These are phyloP conservation scores for Cheilosia vulpina DNA, from an alignment of 2,888 invertebrate species.

Conservation along the genomic window DNA sequence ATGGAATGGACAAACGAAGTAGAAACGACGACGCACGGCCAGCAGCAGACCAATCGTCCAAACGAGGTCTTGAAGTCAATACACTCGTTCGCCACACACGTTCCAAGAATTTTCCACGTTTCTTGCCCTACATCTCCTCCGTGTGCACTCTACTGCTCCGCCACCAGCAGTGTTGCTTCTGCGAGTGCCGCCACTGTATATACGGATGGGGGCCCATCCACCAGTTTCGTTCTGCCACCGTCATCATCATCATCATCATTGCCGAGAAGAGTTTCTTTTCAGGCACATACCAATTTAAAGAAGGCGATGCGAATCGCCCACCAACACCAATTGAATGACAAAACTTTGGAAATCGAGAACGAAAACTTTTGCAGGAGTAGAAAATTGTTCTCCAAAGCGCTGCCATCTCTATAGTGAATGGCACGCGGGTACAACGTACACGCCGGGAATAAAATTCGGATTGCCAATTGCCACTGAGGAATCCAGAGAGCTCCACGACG, in stretches of 20 bases:
- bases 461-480: slow-evolving; percentile 53
- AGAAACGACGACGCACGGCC: slow-evolving; percentile 55
- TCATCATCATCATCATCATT: slow-evolving; percentile 60
- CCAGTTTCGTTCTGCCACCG: slow-evolving; percentile 63
- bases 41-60: slow-evolving; percentile 71
- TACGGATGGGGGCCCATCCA: slow-evolving; percentile 30
- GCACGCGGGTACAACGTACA: slow-evolving; percentile 2
- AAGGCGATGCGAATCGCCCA: slow-evolving; percentile 57
- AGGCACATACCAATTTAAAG: slow-evolving; percentile 41
- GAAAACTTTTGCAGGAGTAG: slow-evolving; percentile 45
- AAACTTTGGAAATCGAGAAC: slow-evolving; percentile 66
- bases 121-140: slow-evolving; percentile 74
- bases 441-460: slow-evolving; percentile 55
- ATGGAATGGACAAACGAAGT: slow-evolving; percentile 60
- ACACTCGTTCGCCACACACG: slow-evolving; percentile 76
- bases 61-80: slow-evolving; percentile 76
- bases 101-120: slow-evolving; percentile 76
- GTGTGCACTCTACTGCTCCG: slow-evolving; percentile 36
- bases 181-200: slow-evolving; percentile 48
- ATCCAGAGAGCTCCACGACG: slow-evolving; percentile 63
- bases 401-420: slow-evolving; percentile 46
- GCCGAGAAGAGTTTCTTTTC: slow-evolving; percentile 51
- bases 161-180: slow-evolving; percentile 45
- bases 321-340: slow-evolving; percentile 67
- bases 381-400: slow-evolving; percentile 45